These are phyloP conservation scores for Brachyptera risi DNA, from an alignment of 2,888 invertebrate genomes.

Conservation along the genomic window DNA sequence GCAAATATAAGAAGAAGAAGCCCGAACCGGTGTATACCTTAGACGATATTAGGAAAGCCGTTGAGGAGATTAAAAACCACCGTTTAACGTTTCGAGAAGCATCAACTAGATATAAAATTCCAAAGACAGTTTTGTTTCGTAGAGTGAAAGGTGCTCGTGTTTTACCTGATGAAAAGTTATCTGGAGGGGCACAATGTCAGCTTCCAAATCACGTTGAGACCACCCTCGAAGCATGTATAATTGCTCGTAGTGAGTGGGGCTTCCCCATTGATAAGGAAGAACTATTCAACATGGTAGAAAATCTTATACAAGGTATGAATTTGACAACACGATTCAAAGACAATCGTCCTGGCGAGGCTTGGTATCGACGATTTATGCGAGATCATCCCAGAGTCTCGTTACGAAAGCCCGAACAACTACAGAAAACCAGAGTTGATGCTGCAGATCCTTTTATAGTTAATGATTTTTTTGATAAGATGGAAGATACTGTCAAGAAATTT, in stretches of 20 bases:
- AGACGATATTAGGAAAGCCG: too few species aligned
- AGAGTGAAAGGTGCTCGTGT: too few species aligned
- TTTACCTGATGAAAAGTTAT: too few species aligned
- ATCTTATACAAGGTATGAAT: not conserved
- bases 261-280: constrained; percentile 7
- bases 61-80: too few species aligned
- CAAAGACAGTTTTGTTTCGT: too few species aligned
- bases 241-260: constrained; percentile 9
- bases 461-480: constrained; percentile 14
- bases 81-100: too few species aligned
- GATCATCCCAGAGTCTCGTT: constrained; percentile 8
- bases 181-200: too few species aligned
- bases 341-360: constrained; percentile 16
- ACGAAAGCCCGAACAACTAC: constrained; percentile 15
- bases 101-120: too few species aligned
- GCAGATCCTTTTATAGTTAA: constrained; percentile 13
- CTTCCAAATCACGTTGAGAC: too few species aligned
- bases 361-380: constrained; percentile 12
- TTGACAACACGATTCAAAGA: not conserved
- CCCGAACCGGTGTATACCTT: too few species aligned
- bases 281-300: constrained; percentile 1
- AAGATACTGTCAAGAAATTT: not conserved
- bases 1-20: too few species aligned
- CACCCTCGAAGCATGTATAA: not conserved
- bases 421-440: not conserved